phyloP scores from a whole-genome alignment of 2,888 invertebrate genomes.

The Caenorhabditis uteleia region DNA sequence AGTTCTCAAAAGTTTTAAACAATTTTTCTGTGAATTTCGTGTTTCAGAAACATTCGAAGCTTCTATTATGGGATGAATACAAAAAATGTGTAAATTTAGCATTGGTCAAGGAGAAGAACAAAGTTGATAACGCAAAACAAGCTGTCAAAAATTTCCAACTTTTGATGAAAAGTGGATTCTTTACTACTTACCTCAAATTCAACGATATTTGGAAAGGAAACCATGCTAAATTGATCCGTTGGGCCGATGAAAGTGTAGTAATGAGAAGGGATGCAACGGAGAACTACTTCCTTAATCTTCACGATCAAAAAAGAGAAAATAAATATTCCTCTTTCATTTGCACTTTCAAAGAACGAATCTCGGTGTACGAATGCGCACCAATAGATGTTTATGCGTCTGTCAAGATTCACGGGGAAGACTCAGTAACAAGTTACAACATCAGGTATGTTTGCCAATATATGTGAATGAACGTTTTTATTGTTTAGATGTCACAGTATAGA shows the following conservation, averaged over 20 bases:
- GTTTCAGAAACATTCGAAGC: conserved; percentile 30
- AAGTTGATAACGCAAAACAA: conserved; percentile 16
- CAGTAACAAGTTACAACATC: conserved; percentile 15
- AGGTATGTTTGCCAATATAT: conserved; percentile 32
- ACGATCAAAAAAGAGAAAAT: conserved; percentile 21
- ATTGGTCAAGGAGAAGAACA: conserved; percentile 11
- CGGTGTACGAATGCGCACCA: conserved; percentile 12
- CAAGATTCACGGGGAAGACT: conserved; percentile 24
- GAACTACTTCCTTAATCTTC: conserved; percentile 21
- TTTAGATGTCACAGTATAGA: conserved; percentile 28
- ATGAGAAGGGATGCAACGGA: conserved; percentile 21
- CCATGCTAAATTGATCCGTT: conserved; percentile 23
- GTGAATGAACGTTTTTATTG: conserved; percentile 18
- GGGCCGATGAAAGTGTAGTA: conserved; percentile 19
- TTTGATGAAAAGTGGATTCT: conserved; percentile 21
- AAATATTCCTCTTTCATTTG: conserved; percentile 24
- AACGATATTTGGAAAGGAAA: conserved; percentile 11
- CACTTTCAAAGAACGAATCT: conserved; percentile 14
- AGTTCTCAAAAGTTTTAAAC: no score
- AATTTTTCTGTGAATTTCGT: no score
- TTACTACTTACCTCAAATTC: conserved; percentile 25
- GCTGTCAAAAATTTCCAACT: conserved; percentile 25
- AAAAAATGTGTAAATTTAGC: conserved; percentile 20
- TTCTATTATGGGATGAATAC: conserved; percentile 19
- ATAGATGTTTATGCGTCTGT: conserved; percentile 22